A percentile compares a stretch with the other conserved stretches of the same genome.
These are phyloP conservation scores for Mesorhabditis spiculigera DNA, from an alignment of 2,888 invertebrate species.

Conservation along the genomic window DNA sequence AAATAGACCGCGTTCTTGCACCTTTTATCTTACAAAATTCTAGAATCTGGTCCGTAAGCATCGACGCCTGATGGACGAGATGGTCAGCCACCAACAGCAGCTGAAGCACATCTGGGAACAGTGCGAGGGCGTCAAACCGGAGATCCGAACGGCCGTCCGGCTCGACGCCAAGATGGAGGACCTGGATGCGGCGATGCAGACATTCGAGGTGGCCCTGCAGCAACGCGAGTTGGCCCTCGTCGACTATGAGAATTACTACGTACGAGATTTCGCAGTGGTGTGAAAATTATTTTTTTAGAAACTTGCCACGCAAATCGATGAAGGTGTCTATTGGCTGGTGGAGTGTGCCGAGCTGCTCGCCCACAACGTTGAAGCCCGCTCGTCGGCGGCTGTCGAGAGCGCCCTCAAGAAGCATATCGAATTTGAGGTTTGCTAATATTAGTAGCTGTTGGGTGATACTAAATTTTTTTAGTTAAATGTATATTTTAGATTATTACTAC, in stretches of 20 bases:
- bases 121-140: neutral
- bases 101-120: neutral
- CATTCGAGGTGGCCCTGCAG: neutral
- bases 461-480: neutral
- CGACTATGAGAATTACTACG: neutral
- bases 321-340: neutral
- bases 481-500: neutral
- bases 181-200: neutral
- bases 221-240: neutral
- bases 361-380: neutral
- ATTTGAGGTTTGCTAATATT: too few relatives aligned
- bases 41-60: neutral
- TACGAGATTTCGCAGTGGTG: neutral
- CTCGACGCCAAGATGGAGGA: slow-evolving; percentile 1
- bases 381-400: neutral
- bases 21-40: neutral
- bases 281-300: neutral
- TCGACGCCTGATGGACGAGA: neutral
- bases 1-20: too few relatives aligned
- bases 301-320: neutral
- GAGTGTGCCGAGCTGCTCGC: slow-evolving; percentile 3
- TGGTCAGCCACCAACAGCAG: neutral
- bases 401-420: neutral
- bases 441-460: neutral
- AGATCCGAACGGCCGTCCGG: neutral